Evolutionary conservation across 2,888 invertebrate genomes (phyloP), one percentile per base, ranked within the genome.

Genomic region (Clitarchus hookeri): DNA sequence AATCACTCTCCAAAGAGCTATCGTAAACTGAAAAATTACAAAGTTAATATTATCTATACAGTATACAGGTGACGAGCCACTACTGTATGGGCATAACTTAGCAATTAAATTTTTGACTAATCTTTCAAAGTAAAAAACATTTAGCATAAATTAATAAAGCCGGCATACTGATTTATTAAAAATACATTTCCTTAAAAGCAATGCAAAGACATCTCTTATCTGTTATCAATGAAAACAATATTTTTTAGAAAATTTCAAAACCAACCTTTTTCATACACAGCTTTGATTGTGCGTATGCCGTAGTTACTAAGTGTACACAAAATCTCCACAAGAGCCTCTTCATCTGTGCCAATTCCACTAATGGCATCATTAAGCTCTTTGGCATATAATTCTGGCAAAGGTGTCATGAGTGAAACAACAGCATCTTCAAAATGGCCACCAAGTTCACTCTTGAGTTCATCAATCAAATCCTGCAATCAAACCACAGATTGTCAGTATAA

Each of bases 361-460:
- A 93, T 92, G 53, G 93, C 93, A 87, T 92, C 90, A 87, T 92
- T 91, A 25, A 93, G 89, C 88, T 92, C 91, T 85, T 91, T 90
- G 19, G 93, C 93, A 89, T 93, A 91, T 89, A 91, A 92, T 44
- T 92, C 92, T 65, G 90, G 91, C n/a, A 91, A 89, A 36, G 91
- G 92, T 87, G 91, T 92, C 92, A 93, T 91, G 87, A 93, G 89
- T 0, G 92, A 93, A 2, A 93, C 83, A n/a, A 93, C 90, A 2
- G 91, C 91, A 86, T 92, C 91, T 89, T 93, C 93, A 89, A 93
- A 93, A 25, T 91, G 90, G 11, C 93, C 93, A 84, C 92, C 91
- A 83, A 93, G 89, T 89, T 93, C 93, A 89, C 92, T 90, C 88
- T 91, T 92, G 86, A 92, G 89, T 85, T 92, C 92, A 84, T 91